A percentile compares a stretch with the other conserved stretches of the same genome.
Evolutionary conservation across 2,888 invertebrate genomes (phyloP).

Genomic region (Drosophila nr. perissopoda): DNA sequence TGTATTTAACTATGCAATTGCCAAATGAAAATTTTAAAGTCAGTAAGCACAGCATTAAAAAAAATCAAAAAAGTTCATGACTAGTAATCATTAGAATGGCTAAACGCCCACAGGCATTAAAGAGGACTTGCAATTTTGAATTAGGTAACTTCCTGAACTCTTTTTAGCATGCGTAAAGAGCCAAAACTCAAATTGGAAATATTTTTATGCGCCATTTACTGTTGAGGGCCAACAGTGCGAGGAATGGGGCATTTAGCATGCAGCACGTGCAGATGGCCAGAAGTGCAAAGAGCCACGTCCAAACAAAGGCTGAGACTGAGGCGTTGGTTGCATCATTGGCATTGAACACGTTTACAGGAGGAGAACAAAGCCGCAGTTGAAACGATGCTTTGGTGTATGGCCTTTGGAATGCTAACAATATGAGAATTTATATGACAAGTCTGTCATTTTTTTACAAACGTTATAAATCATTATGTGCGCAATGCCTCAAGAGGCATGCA

Average conservation of each 20-base stretch:
- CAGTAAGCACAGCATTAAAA: slow-evolving; percentile 4
- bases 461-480: slow-evolving; percentile 70
- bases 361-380: slow-evolving; percentile 31
- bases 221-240: slow-evolving; percentile 20
- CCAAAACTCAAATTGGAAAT: slow-evolving; percentile 55
- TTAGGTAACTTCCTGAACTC: slow-evolving; percentile 40
- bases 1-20: background rate
- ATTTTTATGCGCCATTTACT: slow-evolving; percentile 57
- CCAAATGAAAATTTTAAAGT: background rate
- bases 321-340: slow-evolving; percentile 53
- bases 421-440: slow-evolving; percentile 80
- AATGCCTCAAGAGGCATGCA: slow-evolving; percentile 34
- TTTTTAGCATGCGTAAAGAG: slow-evolving; percentile 32
- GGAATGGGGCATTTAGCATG: slow-evolving; percentile 26
- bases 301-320: slow-evolving; percentile 44
- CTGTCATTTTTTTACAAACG: slow-evolving; percentile 81
- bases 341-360: slow-evolving; percentile 40
- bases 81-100: background rate
- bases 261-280: slow-evolving; percentile 50
- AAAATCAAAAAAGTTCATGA: slow-evolving; percentile 29
- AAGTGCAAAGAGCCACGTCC: slow-evolving; percentile 25
- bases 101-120: slow-evolving; percentile 35
- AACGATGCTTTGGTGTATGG: slow-evolving; percentile 33
- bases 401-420: slow-evolving; percentile 70
- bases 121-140: slow-evolving; percentile 38